Percentiles rank a stretch among this genome's conserved stretches.
Evolutionary conservation across 2,113 vertebrate genomes (phyloP).

Genomic region (Calidris pygmaea): DNA sequence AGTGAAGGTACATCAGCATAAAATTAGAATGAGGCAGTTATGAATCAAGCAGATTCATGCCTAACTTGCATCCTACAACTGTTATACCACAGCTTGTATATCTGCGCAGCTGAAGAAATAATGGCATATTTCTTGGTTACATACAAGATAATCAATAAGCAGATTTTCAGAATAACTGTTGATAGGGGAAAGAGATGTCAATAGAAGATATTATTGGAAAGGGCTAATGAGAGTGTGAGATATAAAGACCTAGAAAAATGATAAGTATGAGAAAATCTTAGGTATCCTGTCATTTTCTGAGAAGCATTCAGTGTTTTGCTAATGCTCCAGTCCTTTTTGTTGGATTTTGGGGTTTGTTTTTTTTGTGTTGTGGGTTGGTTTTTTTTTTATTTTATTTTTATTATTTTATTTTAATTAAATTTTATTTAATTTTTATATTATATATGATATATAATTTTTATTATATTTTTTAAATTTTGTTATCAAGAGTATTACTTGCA

Average conservation of each 20-base stretch:
- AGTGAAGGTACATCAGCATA: conserved; percentile 9
- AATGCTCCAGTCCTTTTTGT: neutral
- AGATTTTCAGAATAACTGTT: neutral
- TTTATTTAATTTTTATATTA: too few relatives aligned
- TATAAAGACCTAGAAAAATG: neutral
- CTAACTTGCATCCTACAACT: neutral
- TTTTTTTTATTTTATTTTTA: neutral
- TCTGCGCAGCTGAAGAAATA: neutral
- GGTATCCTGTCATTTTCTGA: neutral
- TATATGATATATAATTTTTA: too few relatives aligned
- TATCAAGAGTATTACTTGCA: neutral
- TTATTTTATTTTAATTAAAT: too few relatives aligned
- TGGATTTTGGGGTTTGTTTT: too few relatives aligned
- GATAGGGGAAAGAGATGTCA: neutral
- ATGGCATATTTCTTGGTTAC: neutral
- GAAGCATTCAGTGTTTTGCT: neutral
- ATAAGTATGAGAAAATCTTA: neutral
- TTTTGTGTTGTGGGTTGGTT: fast-evolving
- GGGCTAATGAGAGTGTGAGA: neutral
- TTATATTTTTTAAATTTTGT: too few relatives aligned
- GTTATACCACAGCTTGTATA: neutral
- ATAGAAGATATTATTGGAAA: neutral
- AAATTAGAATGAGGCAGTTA: conserved; percentile 14
- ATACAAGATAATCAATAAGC: neutral
- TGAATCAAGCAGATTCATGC: conserved; percentile 7